A percentile compares a stretch with the other conserved stretches of the same genome.
Conservation (phyloP, 2,113 vertebrate species). For the Tapirus terrestris region DNA sequence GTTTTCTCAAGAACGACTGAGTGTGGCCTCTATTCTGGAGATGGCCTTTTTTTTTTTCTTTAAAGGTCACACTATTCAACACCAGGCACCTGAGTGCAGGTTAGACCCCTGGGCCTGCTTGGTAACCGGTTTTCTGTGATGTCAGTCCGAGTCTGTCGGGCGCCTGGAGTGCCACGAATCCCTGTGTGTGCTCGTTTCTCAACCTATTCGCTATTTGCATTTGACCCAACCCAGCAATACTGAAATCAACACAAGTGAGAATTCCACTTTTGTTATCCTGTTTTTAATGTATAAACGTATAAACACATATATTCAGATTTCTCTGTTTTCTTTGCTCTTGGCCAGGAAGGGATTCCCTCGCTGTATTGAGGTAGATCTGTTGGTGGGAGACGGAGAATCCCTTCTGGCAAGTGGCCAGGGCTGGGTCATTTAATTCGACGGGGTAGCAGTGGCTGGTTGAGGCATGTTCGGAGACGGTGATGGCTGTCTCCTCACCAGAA, state of each 20-base stretch:
- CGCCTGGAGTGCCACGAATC: accelerated
- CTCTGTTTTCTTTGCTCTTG: neutral
- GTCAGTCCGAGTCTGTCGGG: neutral
- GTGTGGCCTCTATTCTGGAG: neutral
- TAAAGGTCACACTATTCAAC: neutral
- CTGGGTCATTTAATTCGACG: neutral
- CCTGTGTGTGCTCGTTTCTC: neutral
- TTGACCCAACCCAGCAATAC: neutral
- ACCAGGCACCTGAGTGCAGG: neutral
- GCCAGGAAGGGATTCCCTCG: neutral
- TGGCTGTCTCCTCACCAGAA: neutral
- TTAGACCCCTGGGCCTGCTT: too few species aligned
- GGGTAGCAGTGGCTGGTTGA: neutral
- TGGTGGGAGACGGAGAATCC: neutral
- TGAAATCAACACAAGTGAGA: neutral
- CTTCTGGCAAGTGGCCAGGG: neutral
- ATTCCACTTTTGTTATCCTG: neutral
- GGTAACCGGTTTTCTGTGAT: too few species aligned
- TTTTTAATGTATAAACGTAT: neutral
- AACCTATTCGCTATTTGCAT: too few species aligned
- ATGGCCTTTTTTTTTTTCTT: neutral
- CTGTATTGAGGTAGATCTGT: neutral
- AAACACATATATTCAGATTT: neutral
- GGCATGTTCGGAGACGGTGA: too few species aligned
- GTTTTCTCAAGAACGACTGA: neutral